Percentiles rank a stretch among this genome's conserved stretches.
phyloP scores from a whole-genome alignment of 2,797 vertebrate species.

The Pteronotus mesoamericanus region DNA sequence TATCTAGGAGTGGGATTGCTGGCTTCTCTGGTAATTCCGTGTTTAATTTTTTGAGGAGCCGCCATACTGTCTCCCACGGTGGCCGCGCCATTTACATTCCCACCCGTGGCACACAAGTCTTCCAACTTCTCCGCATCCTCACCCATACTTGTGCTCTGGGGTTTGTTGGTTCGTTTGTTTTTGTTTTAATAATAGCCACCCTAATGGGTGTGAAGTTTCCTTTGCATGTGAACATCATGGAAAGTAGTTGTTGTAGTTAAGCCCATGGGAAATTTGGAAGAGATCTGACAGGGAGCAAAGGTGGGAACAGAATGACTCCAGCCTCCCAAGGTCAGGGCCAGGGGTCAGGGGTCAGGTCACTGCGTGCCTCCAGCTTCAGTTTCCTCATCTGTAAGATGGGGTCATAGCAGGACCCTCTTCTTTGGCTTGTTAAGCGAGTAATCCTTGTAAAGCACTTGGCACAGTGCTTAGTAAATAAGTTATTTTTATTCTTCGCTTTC shows the following conservation, averaged over 20 bases:
- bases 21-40: neutral
- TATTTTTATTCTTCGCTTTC: neutral
- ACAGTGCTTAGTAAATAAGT: neutral
- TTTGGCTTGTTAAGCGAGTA: neutral
- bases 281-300: neutral
- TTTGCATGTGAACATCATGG: neutral
- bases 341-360: too few species aligned
- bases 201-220: neutral
- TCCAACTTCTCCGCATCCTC: neutral
- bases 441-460: neutral
- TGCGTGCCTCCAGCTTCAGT: neutral
- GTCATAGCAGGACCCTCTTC: neutral
- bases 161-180: neutral
- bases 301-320: neutral
- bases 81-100: neutral
- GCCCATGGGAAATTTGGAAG: neutral
- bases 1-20: neutral
- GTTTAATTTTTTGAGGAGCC: neutral
- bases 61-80: neutral
- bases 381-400: neutral
- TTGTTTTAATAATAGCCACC: neutral
- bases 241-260: neutral
- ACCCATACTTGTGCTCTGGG: too few species aligned
- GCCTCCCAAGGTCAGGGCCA: fast-evolving
- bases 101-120: too few species aligned